phyloP scores from a whole-genome alignment of 2,113 vertebrate species.

The Peromyscus polionotus region DNA sequence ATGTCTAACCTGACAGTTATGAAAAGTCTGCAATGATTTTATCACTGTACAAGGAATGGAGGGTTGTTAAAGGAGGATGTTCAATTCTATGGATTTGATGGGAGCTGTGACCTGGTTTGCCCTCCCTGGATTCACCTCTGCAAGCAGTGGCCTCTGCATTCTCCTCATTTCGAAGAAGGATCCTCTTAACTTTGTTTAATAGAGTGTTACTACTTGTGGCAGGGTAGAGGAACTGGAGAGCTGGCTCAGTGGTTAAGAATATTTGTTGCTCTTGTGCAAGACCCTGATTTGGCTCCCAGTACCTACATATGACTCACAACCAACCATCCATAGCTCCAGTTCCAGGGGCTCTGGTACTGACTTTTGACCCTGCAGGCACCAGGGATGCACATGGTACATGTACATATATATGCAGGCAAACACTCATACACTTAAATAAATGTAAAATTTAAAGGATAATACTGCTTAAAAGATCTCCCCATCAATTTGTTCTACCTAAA shows the following conservation, averaged over 20 bases:
- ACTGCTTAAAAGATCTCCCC: background rate
- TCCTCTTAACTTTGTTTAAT: background rate
- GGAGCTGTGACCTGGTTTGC: background rate
- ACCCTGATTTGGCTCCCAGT: background rate
- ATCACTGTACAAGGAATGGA: background rate
- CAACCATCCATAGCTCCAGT: background rate
- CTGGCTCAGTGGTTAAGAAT: background rate
- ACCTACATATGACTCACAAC: background rate
- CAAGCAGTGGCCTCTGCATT: background rate
- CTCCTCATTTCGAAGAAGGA: background rate
- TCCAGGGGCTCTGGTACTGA: background rate
- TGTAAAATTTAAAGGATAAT: background rate
- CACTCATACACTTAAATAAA: background rate
- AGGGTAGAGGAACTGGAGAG: background rate
- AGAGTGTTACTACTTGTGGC: too few relatives aligned
- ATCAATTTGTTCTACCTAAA: background rate
- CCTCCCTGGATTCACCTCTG: background rate
- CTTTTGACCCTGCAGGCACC: background rate
- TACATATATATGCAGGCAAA: background rate
- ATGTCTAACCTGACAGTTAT: background rate
- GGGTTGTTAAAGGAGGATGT: background rate
- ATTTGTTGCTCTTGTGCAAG: background rate
- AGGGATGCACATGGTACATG: background rate
- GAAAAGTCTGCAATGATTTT: background rate
- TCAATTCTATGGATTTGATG: background rate